Percentiles rank a stretch among this genome's conserved stretches.
phyloP scores from a whole-genome alignment of 2,797 vertebrate genomes.

The Tolypeutes matacus region DNA sequence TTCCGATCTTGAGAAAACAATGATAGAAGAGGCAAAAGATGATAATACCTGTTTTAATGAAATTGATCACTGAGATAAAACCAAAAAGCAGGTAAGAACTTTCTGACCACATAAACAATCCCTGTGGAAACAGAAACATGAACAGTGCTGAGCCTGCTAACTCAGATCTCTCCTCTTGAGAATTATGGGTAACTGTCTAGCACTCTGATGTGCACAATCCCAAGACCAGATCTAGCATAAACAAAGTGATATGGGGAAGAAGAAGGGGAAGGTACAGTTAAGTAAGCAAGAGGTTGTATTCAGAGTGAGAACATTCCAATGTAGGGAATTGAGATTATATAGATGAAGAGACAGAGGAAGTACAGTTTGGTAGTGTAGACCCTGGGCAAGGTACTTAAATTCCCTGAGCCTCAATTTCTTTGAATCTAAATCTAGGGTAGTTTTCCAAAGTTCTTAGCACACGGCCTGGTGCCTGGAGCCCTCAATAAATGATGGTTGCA shows the following conservation, averaged over 20 bases:
- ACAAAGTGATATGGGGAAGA: not conserved
- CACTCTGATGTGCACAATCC: not conserved
- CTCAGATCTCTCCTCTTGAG: constrained; percentile 45
- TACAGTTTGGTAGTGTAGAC: not conserved
- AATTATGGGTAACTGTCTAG: not conserved
- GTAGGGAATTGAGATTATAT: not conserved
- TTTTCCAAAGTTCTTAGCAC: constrained; percentile 29
- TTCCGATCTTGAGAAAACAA: constrained; percentile 62
- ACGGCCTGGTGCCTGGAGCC: not conserved
- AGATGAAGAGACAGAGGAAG: not conserved
- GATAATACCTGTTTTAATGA: constrained; percentile 52
- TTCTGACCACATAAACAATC: not conserved
- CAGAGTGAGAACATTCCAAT: not conserved
- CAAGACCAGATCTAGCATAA: constrained; percentile 43
- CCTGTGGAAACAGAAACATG: not conserved
- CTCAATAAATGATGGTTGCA: not conserved
- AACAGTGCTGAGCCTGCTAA: constrained; percentile 7
- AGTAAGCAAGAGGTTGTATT: constrained; percentile 27
- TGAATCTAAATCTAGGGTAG: not conserved
- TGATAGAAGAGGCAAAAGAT: constrained; percentile 22
- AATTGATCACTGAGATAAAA: constrained; percentile 36
- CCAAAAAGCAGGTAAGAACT: constrained; percentile 5
- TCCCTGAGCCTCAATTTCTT: constrained; percentile 8
- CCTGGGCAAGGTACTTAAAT: constrained; percentile 1
- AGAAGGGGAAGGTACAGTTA: not conserved